phyloP scores from a whole-genome alignment of 2,888 invertebrate genomes.

The Polydrusus cervinus region DNA sequence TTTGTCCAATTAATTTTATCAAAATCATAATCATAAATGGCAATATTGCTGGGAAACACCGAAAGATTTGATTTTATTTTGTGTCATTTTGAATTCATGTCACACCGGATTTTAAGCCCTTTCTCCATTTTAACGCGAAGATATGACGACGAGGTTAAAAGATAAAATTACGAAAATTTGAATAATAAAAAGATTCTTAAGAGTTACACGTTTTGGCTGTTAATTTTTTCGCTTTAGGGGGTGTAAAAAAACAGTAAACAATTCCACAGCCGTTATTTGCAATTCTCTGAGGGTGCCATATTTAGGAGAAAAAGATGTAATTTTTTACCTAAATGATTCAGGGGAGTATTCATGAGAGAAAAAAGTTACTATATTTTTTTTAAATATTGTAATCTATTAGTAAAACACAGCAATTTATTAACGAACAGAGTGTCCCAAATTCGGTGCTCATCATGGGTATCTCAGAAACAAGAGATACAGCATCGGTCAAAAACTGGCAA shows the following conservation, averaged over 20 bases:
- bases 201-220: conserved; percentile 21
- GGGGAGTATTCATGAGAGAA: background rate
- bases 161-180: conserved; percentile 23
- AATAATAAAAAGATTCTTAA: conserved; percentile 35
- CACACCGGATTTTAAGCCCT: conserved; percentile 8
- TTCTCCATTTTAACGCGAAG: conserved; percentile 14
- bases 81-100: background rate
- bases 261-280: background rate
- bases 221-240: conserved; percentile 30
- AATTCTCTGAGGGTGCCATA: too few relatives aligned
- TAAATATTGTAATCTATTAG: too few relatives aligned
- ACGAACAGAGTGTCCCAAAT: too few relatives aligned
- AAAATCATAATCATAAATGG: background rate
- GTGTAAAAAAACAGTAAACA: conserved; percentile 15
- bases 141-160: conserved; percentile 14
- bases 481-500: too few relatives aligned
- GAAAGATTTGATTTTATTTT: conserved; percentile 1
- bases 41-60: background rate
- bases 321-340: background rate
- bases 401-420: too few relatives aligned
- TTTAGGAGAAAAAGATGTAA: background rate
- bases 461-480: too few relatives aligned
- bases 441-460: too few relatives aligned
- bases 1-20: background rate
- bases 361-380: too few relatives aligned